A percentile compares a stretch with the other conserved stretches of the same genome.
Evolutionary conservation across 2,888 invertebrate species (phyloP).

Genomic region (Chymomyza amoena): DNA sequence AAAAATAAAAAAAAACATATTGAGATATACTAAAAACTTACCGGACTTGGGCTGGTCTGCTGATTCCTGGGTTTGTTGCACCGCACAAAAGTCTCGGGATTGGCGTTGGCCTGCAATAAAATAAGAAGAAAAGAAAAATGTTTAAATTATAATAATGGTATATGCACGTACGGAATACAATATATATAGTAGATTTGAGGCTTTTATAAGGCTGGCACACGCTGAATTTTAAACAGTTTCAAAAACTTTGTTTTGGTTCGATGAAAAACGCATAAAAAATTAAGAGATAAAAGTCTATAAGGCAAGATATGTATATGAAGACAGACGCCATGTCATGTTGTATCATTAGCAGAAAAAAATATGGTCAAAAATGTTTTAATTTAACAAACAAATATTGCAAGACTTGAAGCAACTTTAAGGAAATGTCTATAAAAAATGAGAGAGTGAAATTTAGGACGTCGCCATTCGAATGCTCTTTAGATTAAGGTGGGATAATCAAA

Average conservation of each 20-base stretch:
- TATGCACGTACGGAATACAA: conserved; percentile 13
- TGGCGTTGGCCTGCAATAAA: conserved; percentile 66
- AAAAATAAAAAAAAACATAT: conserved; percentile 23
- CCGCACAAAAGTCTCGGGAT: conserved; percentile 1
- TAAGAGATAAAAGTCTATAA: neutral
- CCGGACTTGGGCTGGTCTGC: conserved; percentile 19
- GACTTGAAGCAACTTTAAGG: conserved; percentile 31
- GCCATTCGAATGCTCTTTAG: neutral
- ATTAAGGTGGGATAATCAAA: neutral
- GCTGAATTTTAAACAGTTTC: neutral
- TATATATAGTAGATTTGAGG: neutral
- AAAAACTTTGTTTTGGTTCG: neutral
- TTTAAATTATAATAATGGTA: conserved; percentile 61
- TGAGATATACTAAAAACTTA: conserved; percentile 52
- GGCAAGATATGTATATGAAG: neutral
- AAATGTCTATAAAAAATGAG: neutral
- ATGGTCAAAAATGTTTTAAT: conserved; percentile 72
- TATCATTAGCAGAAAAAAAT: conserved; percentile 63
- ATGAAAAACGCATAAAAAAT: neutral
- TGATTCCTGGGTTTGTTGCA: neutral
- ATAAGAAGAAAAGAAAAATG: conserved; percentile 25
- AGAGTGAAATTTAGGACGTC: neutral
- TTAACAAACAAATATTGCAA: conserved; percentile 54
- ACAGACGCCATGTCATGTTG: conserved; percentile 67
- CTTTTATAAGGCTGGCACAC: conserved; percentile 21